Conservation (phyloP, 2,797 vertebrate species). For the Lithobates sylvaticus region DNA sequence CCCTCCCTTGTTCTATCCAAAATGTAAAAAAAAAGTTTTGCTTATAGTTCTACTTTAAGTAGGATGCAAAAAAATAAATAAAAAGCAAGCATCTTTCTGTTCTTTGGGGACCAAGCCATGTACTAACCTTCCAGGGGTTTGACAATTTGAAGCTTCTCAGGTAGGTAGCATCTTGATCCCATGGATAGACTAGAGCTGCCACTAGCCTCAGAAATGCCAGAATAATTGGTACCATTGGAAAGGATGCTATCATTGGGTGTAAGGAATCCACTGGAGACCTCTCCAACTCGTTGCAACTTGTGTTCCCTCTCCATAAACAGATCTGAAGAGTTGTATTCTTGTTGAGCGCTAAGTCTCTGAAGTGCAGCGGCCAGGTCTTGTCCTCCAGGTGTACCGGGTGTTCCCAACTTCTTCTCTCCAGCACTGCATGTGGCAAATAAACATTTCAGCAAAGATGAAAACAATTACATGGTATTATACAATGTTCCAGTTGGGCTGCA, state of each 20-base stretch:
- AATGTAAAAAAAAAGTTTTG: too few relatives aligned
- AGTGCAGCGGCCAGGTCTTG: conserved; percentile 85
- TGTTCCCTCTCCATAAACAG: conserved; percentile 82
- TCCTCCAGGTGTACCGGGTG: conserved; percentile 79
- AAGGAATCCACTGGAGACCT: conserved; percentile 81
- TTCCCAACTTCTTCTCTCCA: conserved; percentile 74
- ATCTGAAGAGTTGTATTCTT: conserved; percentile 79
- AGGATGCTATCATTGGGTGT: conserved; percentile 82
- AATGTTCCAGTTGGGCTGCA: neutral
- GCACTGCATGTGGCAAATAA: conserved; percentile 18
- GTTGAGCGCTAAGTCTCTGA: conserved; percentile 80
- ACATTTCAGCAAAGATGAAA: neutral
- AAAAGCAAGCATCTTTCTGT: neutral
- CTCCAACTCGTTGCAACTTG: conserved; percentile 73
- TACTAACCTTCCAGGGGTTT: conserved; percentile 88
- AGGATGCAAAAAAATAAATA: too few relatives aligned
- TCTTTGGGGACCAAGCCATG: neutral
- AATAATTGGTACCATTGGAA: conserved; percentile 85
- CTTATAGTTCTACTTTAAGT: too few relatives aligned
- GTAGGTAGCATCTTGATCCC: conserved; percentile 82
- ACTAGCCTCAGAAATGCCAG: conserved; percentile 82
- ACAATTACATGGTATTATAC: neutral
- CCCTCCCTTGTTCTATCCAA: too few relatives aligned
- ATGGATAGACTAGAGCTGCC: conserved; percentile 77
- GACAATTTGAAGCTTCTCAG: conserved; percentile 88